Base-by-base conservation (phyloP, 2,888 invertebrate species). In the Lampropteryx suffumata region DNA sequence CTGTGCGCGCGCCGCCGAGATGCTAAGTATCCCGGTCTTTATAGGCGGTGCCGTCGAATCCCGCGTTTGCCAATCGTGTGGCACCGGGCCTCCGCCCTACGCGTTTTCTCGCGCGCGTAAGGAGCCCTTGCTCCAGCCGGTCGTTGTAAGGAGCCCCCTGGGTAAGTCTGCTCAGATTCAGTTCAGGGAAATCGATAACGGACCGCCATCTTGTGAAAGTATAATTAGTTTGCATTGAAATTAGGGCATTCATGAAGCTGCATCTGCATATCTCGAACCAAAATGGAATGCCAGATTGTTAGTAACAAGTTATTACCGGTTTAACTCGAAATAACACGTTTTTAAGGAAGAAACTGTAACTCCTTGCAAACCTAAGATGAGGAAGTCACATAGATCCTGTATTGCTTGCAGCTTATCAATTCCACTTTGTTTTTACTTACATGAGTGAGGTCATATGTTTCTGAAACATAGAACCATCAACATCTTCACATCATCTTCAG, bases 71-170 rank as follows among this genome's bases (percentile, higher is more conserved):
- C 82, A 74, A 79, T 77, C 83, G 86, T 82, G 85, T 79, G 84
- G 84, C 83, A 74, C 72, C 76, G 76, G 79, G 74, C 73, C 76
- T 75, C 68, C 72, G 78, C 77, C 75, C 74, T 65, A 64, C 78
- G 78, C 78, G 84, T 66, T 75, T 48, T 78, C 79, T 66, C 88
- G 89, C 89, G 86, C 89, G 89, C 88, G 89, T 82, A 76, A 55
- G 83, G 89, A 89, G 89, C 89, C 89, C 89, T 87, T 61, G 89
- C 88, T 89, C 89, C 83, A 68, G 62, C 67, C 71, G 66, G 67
- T 73, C 76, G 73, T 72, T 71, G 71, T 69, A 65, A 80, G 78
- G 69, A 79, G 71, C 64, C 58, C 55, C 63, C 65, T 73, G 86
- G 89, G 89, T 89, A 86, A 89, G 89, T 74, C 74, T 72, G 50